Conservation (phyloP, 2,113 vertebrate species). For the Syrrhaptes paradoxus region DNA sequence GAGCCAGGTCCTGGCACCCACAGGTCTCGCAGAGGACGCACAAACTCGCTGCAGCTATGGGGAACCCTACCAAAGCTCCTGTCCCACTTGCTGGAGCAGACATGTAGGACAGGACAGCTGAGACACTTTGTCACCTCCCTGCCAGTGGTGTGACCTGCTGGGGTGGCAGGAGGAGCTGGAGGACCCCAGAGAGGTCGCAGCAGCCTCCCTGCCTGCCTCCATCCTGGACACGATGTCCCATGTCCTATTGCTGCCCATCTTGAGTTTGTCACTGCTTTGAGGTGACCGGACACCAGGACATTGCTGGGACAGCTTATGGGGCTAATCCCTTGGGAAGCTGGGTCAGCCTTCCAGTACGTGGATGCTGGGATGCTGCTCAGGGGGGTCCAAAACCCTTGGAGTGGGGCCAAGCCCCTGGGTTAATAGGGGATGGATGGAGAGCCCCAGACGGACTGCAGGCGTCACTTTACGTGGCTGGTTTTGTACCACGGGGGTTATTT, state of each 20-base stretch:
- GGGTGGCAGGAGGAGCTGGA: background rate
- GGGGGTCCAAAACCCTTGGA: background rate
- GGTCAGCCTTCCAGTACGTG: background rate
- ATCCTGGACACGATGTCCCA: background rate
- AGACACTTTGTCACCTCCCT: background rate
- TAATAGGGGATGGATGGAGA: background rate
- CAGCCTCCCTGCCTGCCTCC: background rate
- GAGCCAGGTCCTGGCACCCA: background rate
- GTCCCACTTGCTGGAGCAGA: background rate
- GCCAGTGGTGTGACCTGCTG: background rate
- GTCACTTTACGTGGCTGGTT: background rate
- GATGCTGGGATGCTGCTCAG: background rate
- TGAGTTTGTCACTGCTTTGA: background rate
- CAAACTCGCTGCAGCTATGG: background rate
- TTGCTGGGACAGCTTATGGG: background rate
- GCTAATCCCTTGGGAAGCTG: background rate
- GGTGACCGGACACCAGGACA: background rate
- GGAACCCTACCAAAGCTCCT: background rate
- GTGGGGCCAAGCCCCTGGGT: background rate
- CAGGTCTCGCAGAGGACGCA: rapidly evolving
- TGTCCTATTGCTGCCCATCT: background rate
- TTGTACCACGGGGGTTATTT: background rate
- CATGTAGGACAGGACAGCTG: background rate
- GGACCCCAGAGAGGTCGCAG: background rate
- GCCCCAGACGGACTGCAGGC: background rate